phyloP scores from a whole-genome alignment of 2,888 invertebrate species.

The Drosophila picticornis region DNA sequence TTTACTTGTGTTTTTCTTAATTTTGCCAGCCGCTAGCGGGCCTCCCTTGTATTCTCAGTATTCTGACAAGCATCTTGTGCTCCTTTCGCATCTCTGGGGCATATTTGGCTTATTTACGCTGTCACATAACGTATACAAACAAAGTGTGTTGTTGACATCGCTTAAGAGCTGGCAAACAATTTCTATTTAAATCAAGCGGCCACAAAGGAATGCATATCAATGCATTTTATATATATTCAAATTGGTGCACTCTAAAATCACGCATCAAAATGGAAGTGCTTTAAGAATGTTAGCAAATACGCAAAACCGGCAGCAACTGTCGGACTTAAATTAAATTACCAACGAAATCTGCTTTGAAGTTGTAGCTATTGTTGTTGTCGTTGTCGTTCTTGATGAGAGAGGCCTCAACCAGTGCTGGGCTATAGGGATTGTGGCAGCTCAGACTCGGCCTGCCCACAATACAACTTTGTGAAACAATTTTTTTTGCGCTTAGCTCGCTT shows the following conservation, averaged over 20 bases:
- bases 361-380: constrained; percentile 16
- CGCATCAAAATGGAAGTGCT: constrained; percentile 10
- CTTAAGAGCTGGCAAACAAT: constrained; percentile 10
- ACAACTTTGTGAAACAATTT: constrained; percentile 35
- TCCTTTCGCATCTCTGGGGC: constrained; percentile 44
- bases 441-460: constrained; percentile 19
- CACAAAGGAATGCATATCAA: constrained; percentile 26
- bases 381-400: constrained; percentile 25
- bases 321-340: constrained; percentile 56
- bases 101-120: constrained; percentile 38
- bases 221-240: constrained; percentile 22
- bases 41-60: background rate
- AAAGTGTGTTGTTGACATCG: constrained; percentile 12
- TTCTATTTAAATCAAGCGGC: constrained; percentile 28
- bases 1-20: constrained; percentile 18
- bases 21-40: constrained; percentile 32
- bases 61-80: constrained; percentile 22
- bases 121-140: constrained; percentile 27
- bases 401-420: constrained; percentile 21
- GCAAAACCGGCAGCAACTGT: background rate
- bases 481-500: constrained; percentile 11
- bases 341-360: constrained; percentile 64
- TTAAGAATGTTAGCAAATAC: constrained; percentile 7
- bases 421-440: constrained; percentile 17
- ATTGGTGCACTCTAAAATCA: constrained; percentile 4